Base-by-base conservation (phyloP, 2,888 invertebrate genomes). In the Monoplex corrugatus region DNA sequence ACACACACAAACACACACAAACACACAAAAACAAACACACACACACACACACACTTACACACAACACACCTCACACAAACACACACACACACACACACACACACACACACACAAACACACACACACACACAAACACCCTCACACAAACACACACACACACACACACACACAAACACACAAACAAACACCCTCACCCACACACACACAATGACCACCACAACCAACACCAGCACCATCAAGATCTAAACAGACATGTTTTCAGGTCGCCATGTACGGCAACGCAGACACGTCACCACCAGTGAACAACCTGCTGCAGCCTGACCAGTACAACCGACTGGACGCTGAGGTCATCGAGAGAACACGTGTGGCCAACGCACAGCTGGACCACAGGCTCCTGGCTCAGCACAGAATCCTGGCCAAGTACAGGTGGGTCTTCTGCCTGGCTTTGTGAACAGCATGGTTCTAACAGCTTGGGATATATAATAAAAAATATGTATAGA, bases 311-410 rank as follows among this genome's bases (percentile, higher is more conserved):
- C 92, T 93, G 88, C 89, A 94, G 87, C 94, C 94, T 19, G 94
- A 94, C 88, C 93, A 94, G 50, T 94, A 93, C 89, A 94, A 93
- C 90, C 92, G 93, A 50, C 91, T 94, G 87, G 94, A 94, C 89
- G 94, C 94, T 0, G 93, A 93, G 23, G 91, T 92, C 16, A 93
- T 93, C 35, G 94, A 94, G 90, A 92, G 91, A 88, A 94, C 94
- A 0, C 90, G 93, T 68, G 94, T 94, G 44, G 88, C 93, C 43
- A 94, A 94, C 91, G 89, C 92, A 0, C 91, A 93, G 78, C 90
- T 94, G 32, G 91, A 91, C 45, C 87, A 92, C 72, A 90, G 92
- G 78, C 91, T 94, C 28, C 57, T 85, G 23, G 86, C 93, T 16
- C 93, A 94, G 85, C 92, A 94, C 89, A 92, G 91, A 68, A 91